Evolutionary conservation across 2,113 vertebrate genomes (phyloP).

Genomic region (Corydoras maculifer): DNA sequence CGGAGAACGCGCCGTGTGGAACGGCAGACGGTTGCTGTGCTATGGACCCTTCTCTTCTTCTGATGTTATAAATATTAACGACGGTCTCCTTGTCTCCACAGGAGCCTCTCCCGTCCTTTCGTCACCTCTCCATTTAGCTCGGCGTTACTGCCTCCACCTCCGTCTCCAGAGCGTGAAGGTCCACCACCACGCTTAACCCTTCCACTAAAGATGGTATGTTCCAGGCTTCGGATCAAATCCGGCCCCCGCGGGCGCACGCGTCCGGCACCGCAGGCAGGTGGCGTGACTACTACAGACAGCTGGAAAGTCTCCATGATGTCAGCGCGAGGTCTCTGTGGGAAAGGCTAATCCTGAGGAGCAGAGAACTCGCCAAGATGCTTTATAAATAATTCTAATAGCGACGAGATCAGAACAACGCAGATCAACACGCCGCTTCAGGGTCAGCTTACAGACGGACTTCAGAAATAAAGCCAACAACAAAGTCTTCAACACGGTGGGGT

Average conservation of each 20-base stretch:
- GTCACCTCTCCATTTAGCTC: slow-evolving; percentile 21
- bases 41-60: neutral
- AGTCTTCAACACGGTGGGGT: too few relatives aligned
- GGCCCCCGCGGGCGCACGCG: neutral
- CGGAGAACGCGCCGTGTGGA: neutral
- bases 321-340: slow-evolving; percentile 16
- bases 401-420: neutral
- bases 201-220: neutral
- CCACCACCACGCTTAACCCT: neutral
- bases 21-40: neutral
- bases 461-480: too few relatives aligned
- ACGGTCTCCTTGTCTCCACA: neutral
- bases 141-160: neutral
- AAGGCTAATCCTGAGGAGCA: slow-evolving; percentile 6
- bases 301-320: slow-evolving; percentile 26
- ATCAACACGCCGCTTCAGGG: neutral
- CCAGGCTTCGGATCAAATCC: neutral
- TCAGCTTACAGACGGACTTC: neutral
- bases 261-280: neutral
- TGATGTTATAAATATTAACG: slow-evolving; percentile 2
- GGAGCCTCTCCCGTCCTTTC: slow-evolving; percentile 2
- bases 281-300: slow-evolving; percentile 12
- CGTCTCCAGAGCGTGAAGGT: neutral
- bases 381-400: neutral
- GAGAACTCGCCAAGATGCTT: neutral